These are phyloP conservation scores for Tridacna gigas DNA, from an alignment of 2,888 invertebrate genomes.

Conservation along the genomic window DNA sequence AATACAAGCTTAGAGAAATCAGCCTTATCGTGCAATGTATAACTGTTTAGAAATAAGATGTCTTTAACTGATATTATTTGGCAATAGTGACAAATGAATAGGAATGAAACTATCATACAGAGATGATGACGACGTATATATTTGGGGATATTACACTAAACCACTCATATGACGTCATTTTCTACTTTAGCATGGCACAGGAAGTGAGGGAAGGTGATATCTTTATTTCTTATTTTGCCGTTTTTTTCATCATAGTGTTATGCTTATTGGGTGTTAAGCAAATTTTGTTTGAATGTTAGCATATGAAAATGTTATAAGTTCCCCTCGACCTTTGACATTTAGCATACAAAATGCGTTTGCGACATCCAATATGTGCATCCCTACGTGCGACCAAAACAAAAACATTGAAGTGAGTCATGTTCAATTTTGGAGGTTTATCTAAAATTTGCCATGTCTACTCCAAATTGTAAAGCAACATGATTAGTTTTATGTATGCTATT, in stretches of 20 bases:
- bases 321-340: neutral
- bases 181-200: constrained; percentile 62
- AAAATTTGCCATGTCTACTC: neutral
- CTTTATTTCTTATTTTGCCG: constrained; percentile 32
- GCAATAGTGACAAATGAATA: no score
- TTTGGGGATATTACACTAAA: neutral
- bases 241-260: constrained; percentile 4
- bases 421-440: neutral
- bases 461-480: no score
- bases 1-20: no score
- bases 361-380: neutral
- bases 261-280: neutral
- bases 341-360: neutral
- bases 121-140: no score
- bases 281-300: neutral
- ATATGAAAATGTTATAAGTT: neutral
- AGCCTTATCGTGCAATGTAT: no score
- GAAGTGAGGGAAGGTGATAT: constrained; percentile 65
- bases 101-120: no score
- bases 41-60: no score
- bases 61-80: no score
- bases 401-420: constrained; percentile 19
- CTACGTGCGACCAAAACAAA: constrained; percentile 26
- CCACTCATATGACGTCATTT: constrained; percentile 52
- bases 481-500: no score